Base-by-base conservation (phyloP, 2,888 invertebrate species). In the Drepana falcataria region DNA sequence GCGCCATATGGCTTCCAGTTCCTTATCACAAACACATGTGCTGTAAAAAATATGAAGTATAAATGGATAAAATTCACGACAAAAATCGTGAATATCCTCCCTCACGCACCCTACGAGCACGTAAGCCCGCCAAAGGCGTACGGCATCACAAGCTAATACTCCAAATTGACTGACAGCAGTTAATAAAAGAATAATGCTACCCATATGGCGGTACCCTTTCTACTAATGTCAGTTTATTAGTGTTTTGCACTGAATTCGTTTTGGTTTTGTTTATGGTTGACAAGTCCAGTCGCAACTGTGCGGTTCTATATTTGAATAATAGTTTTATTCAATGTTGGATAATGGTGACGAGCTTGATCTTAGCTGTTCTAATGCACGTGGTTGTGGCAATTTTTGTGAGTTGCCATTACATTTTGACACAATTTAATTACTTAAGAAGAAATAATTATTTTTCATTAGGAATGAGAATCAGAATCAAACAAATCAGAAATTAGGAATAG, bases 131-230 rank as follows among this genome's bases (percentile, higher is more conserved):
- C 77, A 69, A 33, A 35, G 77, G 72, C 63, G 65, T 59, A 65
- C 65, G 66, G 68, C 64, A 72, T 66, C 69, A 68, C 75, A 73
- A 65, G 78, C 81, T 88, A 87, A 88, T 88, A 83, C 87, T 77
- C 71, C 75, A 79, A 77, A 85, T 82, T 88, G 87, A 89, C 83
- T 86, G 89, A 86, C 89, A 86, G 88, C 70, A 83, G 87, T 89
- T 89, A 86, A 91, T 91, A 89, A 88, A 87, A 81, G 75, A 80
- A 75, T 83, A 85, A 88, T 83, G 78, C 80, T 68, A 59, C 73
- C 85, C 90, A 90, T 90, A 91, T 91, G 90, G 75, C 78, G 73
- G 69, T 82, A 73, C 87, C 87, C 85, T 79, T 78, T 59, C 60
- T 53, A 56, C 40, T 33, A 40, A 40, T 7, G 40, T 33, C 21